A percentile compares a stretch with the other conserved stretches of the same genome.
phyloP scores from a whole-genome alignment of 2,797 vertebrate species.

The Rhyacichthys aspro region DNA sequence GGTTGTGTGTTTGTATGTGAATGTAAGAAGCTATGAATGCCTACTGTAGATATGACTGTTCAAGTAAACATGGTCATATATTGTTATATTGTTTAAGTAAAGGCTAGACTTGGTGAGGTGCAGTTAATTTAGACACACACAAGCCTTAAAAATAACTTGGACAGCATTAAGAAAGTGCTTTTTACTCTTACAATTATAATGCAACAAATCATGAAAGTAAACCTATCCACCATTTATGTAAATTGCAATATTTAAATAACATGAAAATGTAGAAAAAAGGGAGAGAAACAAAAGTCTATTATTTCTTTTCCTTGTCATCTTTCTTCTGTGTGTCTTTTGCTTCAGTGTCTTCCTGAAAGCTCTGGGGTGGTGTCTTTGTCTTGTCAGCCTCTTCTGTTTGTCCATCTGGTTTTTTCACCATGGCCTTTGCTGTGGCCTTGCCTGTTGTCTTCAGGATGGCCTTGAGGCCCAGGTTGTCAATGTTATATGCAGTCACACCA shows the following conservation, averaged over 20 bases:
- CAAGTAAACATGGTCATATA: no score
- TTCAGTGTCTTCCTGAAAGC: slow-evolving; percentile 9
- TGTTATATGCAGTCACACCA: slow-evolving; percentile 86
- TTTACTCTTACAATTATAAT: background rate
- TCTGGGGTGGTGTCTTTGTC: slow-evolving; percentile 15
- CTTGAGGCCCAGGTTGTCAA: slow-evolving; percentile 88
- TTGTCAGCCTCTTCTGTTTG: slow-evolving; percentile 22
- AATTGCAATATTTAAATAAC: background rate
- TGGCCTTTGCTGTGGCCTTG: slow-evolving; percentile 81
- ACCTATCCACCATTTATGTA: background rate
- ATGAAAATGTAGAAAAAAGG: background rate
- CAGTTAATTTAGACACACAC: no score
- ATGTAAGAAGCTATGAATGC: no score
- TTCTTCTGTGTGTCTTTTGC: slow-evolving; percentile 22
- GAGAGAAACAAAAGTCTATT: slow-evolving; percentile 19
- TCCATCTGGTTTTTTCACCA: slow-evolving; percentile 69
- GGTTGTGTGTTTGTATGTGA: no score
- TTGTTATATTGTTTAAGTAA: no score
- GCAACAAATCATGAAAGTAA: background rate
- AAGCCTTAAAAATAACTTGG: no score
- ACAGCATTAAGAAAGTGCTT: background rate
- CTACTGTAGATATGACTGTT: no score
- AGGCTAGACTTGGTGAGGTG: no score
- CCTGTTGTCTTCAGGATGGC: slow-evolving; percentile 84
- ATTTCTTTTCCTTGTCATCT: slow-evolving; percentile 25